Evolutionary conservation across 2,113 vertebrate genomes (phyloP).

Genomic region (Chaetodon trifascialis): DNA sequence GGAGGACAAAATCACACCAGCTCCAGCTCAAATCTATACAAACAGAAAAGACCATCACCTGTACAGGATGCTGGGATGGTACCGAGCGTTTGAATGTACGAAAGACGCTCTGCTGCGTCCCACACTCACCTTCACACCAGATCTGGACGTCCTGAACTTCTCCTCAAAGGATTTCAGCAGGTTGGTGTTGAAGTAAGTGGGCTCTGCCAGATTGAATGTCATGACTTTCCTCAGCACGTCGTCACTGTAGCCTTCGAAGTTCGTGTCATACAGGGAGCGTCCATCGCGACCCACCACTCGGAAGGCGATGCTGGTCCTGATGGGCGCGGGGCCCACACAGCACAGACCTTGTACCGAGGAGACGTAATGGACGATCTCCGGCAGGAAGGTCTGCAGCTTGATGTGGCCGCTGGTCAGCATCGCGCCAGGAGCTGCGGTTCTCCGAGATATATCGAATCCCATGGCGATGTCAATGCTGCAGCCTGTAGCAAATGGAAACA

Average conservation of each 20-base stretch:
- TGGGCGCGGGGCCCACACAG: constrained; percentile 55
- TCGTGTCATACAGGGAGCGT: constrained; percentile 77
- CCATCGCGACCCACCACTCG: constrained; percentile 71
- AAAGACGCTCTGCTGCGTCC: not conserved
- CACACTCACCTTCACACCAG: constrained; percentile 79
- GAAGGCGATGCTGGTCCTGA: constrained; percentile 78
- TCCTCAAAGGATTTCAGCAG: constrained; percentile 84
- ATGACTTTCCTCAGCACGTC: constrained; percentile 83
- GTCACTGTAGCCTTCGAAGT: constrained; percentile 81
- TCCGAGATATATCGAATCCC: constrained; percentile 87
- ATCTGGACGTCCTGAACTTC: constrained; percentile 71
- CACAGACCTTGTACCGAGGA: constrained; percentile 78
- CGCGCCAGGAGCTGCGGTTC: not conserved
- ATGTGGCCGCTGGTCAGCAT: constrained; percentile 72
- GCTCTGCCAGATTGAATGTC: constrained; percentile 48
- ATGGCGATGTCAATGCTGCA: constrained; percentile 87
- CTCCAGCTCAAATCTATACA: not conserved
- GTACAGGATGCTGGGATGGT: no score
- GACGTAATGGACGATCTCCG: constrained; percentile 77
- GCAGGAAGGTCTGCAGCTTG: constrained; percentile 77
- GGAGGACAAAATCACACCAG: not conserved
- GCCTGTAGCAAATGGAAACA: constrained; percentile 64
- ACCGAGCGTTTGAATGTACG: not conserved
- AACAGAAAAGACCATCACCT: not conserved
- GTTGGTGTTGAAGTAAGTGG: constrained; percentile 80